phyloP scores from a whole-genome alignment of 2,113 vertebrate genomes.

The Amphilophus citrinellus region DNA sequence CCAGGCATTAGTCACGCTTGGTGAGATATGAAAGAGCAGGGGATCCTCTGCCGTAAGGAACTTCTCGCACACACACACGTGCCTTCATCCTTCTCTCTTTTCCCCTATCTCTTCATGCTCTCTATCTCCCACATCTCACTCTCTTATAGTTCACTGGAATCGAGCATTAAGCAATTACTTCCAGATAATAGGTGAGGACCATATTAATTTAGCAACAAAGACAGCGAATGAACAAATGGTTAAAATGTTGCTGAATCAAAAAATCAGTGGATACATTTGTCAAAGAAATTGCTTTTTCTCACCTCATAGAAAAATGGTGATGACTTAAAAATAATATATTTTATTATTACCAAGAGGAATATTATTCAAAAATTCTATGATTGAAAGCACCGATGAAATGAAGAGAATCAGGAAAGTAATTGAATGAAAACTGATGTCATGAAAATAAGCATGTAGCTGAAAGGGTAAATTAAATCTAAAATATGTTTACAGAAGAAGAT shows the following conservation, averaged over 20 bases:
- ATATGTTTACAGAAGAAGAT: neutral
- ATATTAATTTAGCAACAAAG: constrained; percentile 2
- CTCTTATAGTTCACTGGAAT: constrained; percentile 31
- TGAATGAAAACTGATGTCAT: neutral
- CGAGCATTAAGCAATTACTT: constrained; percentile 14
- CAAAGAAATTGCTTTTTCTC: neutral
- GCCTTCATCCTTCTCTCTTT: constrained; percentile 41
- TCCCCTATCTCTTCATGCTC: constrained; percentile 36
- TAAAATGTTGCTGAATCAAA: neutral
- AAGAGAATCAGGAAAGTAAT: neutral
- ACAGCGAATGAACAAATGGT: neutral
- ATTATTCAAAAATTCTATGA: neutral
- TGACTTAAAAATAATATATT: neutral
- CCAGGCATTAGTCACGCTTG: constrained; percentile 73
- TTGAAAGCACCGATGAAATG: neutral
- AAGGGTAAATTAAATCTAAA: neutral
- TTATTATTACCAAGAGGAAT: neutral
- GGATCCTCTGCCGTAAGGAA: constrained; percentile 74
- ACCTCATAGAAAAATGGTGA: neutral
- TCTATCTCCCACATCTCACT: constrained; percentile 32
- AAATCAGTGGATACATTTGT: neutral
- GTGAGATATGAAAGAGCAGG: constrained; percentile 77
- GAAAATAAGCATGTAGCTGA: neutral
- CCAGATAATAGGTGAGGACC: constrained; percentile 40
- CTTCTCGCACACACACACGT: constrained; percentile 60